These are phyloP conservation scores for Euplagia quadripunctaria DNA, from an alignment of 2,888 invertebrate species.

Conservation along the genomic window DNA sequence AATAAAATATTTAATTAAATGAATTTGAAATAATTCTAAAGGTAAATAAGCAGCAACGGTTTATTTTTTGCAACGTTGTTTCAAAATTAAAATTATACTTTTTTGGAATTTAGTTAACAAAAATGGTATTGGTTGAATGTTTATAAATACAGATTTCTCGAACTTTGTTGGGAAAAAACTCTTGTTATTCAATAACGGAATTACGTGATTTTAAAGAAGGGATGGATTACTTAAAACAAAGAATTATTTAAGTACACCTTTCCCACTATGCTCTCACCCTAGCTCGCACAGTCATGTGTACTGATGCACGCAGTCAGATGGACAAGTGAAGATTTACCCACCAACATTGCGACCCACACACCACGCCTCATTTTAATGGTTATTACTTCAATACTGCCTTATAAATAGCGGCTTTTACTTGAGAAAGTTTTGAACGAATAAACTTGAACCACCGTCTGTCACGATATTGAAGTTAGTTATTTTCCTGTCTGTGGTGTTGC, in stretches of 20 bases:
- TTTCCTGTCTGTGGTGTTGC: neutral
- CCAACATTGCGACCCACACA: constrained; percentile 66
- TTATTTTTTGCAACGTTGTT: too few species aligned
- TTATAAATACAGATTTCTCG: too few species aligned
- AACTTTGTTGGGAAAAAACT: too few species aligned
- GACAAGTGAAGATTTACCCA: constrained; percentile 77
- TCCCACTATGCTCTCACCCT: constrained; percentile 42
- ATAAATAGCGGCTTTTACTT: constrained; percentile 41
- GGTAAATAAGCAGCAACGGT: too few species aligned
- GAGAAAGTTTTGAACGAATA: constrained; percentile 20
- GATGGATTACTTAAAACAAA: neutral
- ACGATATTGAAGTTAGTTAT: neutral
- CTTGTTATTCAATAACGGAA: too few species aligned
- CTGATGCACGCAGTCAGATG: constrained; percentile 76
- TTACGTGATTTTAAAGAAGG: neutral
- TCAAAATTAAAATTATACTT: too few species aligned
- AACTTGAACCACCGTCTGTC: neutral
- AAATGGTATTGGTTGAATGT: too few species aligned
- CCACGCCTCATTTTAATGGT: constrained; percentile 42
- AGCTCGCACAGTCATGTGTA: constrained; percentile 72
- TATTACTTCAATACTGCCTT: constrained; percentile 45
- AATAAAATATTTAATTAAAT: too few species aligned
- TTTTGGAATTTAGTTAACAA: too few species aligned
- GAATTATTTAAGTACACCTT: neutral
- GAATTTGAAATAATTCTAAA: too few species aligned